phyloP scores from a whole-genome alignment of 2,113 vertebrate genomes.

The Chitala chitala region DNA sequence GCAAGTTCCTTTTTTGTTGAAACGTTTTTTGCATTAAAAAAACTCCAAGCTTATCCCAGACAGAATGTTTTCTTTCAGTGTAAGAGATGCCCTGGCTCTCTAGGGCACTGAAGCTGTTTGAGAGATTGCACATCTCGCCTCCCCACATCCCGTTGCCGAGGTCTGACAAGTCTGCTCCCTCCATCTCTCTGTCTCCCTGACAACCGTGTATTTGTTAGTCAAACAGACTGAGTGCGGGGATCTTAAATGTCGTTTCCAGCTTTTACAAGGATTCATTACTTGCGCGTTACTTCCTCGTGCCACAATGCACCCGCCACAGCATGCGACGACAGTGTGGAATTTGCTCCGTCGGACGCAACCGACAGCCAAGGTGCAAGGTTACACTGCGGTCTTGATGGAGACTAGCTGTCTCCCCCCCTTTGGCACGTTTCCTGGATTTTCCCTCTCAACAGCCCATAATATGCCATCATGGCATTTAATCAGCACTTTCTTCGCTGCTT shows the following conservation, averaged over 20 bases:
- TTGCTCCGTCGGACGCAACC: not conserved
- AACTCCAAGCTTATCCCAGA: not conserved
- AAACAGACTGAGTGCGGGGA: constrained; percentile 11
- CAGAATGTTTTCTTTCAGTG: not conserved
- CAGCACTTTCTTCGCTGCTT: not conserved
- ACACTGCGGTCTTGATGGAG: not conserved
- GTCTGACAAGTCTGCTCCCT: constrained; percentile 19
- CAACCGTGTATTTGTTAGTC: constrained; percentile 31
- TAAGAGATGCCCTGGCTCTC: not conserved
- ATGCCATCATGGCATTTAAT: not conserved
- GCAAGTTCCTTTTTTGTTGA: not conserved
- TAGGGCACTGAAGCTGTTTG: not conserved
- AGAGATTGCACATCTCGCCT: not conserved
- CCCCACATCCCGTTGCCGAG: not conserved
- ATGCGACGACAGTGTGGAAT: constrained; percentile 26
- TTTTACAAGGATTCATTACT: constrained; percentile 16
- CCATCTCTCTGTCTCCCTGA: constrained; percentile 17
- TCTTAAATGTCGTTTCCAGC: not conserved
- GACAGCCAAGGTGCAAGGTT: not conserved
- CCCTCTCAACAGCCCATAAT: not conserved
- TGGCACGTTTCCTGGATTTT: not conserved
- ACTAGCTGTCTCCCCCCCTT: not conserved
- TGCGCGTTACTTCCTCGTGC: not conserved
- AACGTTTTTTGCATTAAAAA: not conserved
- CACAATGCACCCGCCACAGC: constrained; percentile 9